Percentiles rank a stretch among this genome's conserved stretches.
These are phyloP conservation scores for Acanthaster planci DNA, from an alignment of 35 echinoderm and acorn worm species.

Conservation along the genomic window DNA sequence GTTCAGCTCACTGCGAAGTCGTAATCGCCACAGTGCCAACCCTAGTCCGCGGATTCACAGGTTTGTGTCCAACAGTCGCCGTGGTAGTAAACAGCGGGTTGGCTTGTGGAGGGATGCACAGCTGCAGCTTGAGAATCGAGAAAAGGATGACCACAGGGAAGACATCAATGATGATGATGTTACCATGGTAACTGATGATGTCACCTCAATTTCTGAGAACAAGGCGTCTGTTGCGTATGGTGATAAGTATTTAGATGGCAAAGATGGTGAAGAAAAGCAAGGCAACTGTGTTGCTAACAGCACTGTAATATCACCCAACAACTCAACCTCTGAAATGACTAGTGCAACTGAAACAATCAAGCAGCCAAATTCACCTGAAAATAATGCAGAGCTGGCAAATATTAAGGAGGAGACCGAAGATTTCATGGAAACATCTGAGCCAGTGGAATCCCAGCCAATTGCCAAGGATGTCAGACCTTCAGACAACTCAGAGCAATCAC, in stretches of 20 bases:
- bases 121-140: neutral
- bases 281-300: neutral
- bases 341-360: neutral
- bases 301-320: neutral
- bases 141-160: neutral
- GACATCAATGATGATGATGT: conserved; percentile 1
- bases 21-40: conserved; percentile 61
- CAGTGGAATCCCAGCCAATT: neutral
- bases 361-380: neutral
- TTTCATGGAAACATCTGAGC: neutral
- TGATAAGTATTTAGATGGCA: neutral
- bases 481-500: conserved; percentile 2
- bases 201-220: neutral
- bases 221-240: neutral
- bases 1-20: conserved; percentile 63
- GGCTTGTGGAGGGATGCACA: neutral
- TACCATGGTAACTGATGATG: conserved; percentile 10
- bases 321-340: neutral
- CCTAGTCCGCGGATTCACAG: conserved; percentile 58
- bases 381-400: neutral
- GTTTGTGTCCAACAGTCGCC: neutral
- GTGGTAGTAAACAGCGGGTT: neutral
- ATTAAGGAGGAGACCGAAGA: neutral
- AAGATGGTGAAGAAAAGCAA: neutral
- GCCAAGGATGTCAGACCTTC: neutral